A percentile compares a stretch with the other conserved stretches of the same genome.
These are phyloP conservation scores for Athrips mouffetella DNA, from an alignment of 2,888 invertebrate species.

Conservation along the genomic window DNA sequence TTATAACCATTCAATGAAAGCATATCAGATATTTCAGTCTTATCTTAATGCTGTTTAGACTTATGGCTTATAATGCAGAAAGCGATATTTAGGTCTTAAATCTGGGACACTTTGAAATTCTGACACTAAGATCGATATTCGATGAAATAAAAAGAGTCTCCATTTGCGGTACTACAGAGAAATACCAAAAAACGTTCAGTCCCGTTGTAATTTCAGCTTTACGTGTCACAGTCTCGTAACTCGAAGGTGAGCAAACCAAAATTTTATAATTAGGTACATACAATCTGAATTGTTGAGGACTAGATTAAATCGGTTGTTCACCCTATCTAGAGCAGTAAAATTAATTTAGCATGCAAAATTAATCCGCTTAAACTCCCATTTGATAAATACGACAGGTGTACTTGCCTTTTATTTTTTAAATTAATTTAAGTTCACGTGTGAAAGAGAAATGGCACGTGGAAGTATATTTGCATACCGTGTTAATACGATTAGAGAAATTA, in stretches of 20 bases:
- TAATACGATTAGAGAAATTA: constrained; percentile 15
- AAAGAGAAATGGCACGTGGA: background rate
- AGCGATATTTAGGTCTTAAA: constrained; percentile 6
- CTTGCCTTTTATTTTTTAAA: background rate
- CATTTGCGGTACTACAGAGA: no score
- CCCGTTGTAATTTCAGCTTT: constrained; percentile 16
- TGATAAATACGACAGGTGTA: constrained; percentile 1
- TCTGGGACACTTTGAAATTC: constrained; percentile 4
- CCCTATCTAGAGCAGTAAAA: background rate
- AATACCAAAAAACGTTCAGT: constrained; percentile 12
- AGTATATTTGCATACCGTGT: constrained; percentile 3
- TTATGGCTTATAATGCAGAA: constrained; percentile 5
- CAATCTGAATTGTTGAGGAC: background rate
- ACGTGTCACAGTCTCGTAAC: constrained; percentile 12
- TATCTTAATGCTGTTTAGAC: constrained; percentile 1
- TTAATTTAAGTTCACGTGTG: constrained; percentile 6
- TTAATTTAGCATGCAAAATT: constrained; percentile 7
- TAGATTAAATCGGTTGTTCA: constrained; percentile 1
- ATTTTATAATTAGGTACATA: background rate
- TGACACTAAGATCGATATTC: background rate
- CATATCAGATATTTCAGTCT: constrained; percentile 10
- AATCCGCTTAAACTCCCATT: background rate
- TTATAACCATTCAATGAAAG: constrained; percentile 3
- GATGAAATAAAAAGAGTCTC: background rate
- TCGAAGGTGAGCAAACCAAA: background rate